Conservation (phyloP, 2,113 vertebrate species). For the Vidua macroura region DNA sequence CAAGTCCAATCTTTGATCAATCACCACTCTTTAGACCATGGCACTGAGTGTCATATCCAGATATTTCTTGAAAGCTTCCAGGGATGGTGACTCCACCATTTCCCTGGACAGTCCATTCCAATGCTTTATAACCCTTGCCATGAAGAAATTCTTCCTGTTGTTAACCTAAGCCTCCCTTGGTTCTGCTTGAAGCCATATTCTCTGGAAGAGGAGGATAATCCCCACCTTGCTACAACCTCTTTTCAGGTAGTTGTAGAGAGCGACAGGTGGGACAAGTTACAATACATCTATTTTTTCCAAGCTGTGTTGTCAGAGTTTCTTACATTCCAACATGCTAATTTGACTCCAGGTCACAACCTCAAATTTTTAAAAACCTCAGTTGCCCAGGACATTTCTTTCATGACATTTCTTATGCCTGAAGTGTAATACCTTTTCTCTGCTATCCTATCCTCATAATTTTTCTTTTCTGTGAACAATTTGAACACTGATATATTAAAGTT, state of each 20-base stretch:
- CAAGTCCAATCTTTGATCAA: rapidly evolving
- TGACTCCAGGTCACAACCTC: neutral
- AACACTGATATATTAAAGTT: neutral
- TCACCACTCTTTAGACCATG: neutral
- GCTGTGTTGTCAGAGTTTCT: neutral
- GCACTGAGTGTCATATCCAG: neutral
- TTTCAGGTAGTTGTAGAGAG: neutral
- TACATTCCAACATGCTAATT: neutral
- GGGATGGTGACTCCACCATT: neutral
- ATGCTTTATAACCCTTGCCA: neutral
- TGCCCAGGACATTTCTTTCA: neutral
- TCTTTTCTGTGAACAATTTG: neutral
- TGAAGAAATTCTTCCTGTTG: neutral
- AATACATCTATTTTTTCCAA: neutral
- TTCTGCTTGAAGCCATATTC: neutral
- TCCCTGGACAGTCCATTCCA: neutral
- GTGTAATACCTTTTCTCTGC: neutral
- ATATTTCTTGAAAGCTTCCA: neutral
- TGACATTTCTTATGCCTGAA: neutral
- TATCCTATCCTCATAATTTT: neutral
- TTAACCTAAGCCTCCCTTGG: neutral
- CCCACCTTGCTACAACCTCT: neutral
- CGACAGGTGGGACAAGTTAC: neutral
- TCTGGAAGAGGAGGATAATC: neutral
- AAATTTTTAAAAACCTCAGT: neutral